Percentiles rank a stretch among this genome's conserved stretches.
Evolutionary conservation across 2,113 vertebrate genomes (phyloP).

Genomic region (Elaphurus davidianus): DNA sequence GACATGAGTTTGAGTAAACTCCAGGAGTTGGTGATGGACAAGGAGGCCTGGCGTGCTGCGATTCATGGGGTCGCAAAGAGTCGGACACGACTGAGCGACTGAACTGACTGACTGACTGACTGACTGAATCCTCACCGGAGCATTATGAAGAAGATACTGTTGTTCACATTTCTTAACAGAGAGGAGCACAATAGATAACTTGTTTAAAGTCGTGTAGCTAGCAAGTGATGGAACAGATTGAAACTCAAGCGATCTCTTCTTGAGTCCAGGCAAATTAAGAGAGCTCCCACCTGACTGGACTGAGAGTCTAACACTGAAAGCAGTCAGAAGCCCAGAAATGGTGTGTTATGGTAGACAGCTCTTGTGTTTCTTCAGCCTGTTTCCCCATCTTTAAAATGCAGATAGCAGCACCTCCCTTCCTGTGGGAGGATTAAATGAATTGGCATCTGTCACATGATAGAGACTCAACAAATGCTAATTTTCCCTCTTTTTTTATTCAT

Average conservation of each 20-base stretch:
- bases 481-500: background rate
- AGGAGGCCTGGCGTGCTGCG: no score
- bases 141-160: background rate
- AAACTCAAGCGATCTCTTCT: background rate
- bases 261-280: background rate
- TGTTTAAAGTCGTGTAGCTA: background rate
- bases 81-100: no score
- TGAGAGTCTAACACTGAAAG: background rate
- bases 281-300: background rate
- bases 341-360: background rate
- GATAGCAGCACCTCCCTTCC: background rate
- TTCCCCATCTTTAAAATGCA: background rate
- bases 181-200: background rate
- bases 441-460: background rate
- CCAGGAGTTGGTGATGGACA: no score
- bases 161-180: background rate
- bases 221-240: background rate
- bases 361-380: background rate
- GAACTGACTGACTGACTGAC: no score
- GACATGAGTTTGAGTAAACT: no score
- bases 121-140: background rate
- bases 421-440: background rate
- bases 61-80: no score
- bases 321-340: background rate
- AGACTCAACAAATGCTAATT: background rate